phyloP scores from a whole-genome alignment of 2,888 invertebrate species.

The Sinhomidia bicolor region DNA sequence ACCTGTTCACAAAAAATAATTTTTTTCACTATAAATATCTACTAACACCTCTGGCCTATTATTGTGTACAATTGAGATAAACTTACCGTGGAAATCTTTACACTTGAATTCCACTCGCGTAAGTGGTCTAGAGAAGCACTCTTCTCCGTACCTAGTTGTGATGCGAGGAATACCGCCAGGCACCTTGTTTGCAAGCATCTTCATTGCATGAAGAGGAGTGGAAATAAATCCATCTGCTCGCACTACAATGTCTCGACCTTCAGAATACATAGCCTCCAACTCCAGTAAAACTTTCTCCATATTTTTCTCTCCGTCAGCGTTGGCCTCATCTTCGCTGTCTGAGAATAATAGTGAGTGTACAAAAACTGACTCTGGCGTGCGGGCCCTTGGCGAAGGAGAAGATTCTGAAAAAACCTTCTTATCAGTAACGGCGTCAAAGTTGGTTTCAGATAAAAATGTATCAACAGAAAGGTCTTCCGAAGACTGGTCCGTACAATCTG shows the following conservation, averaged over 20 bases:
- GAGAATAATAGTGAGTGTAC: no score
- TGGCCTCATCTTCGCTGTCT: no score
- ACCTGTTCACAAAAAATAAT: conserved; percentile 35
- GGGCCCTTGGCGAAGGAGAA: no score
- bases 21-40: neutral
- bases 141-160: no score
- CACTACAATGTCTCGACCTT: neutral
- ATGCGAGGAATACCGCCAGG: no score
- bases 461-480: no score
- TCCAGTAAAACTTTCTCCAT: neutral
- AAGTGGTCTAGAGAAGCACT: neutral
- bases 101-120: conserved; percentile 27
- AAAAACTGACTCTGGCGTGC: no score
- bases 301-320: neutral
- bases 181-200: neutral
- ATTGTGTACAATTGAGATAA: neutral
- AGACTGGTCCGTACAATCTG: no score
- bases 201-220: conserved; percentile 58
- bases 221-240: conserved; percentile 10
- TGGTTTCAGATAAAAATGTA: no score
- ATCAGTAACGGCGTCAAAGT: no score
- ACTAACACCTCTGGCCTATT: neutral
- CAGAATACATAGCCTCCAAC: neutral
- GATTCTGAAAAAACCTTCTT: no score
- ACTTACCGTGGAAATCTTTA: conserved; percentile 36